A percentile compares a stretch with the other conserved stretches of the same genome.
Conservation (phyloP, 37 sponge, comb jelly and placozoan species). For the Aplysina aerophoba region DNA sequence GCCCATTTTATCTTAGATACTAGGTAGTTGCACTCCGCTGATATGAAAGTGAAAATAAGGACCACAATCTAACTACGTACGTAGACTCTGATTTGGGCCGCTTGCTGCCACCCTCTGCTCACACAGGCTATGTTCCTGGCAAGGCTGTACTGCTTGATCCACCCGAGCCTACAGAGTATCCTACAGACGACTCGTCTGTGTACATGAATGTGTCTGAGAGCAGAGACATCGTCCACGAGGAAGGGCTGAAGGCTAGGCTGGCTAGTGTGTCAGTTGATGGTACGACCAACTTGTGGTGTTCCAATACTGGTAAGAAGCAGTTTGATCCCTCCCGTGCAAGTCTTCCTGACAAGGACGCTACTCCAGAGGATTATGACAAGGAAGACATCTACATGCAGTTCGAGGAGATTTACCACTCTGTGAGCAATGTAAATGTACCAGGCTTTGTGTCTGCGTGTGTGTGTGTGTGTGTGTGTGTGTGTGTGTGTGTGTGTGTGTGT, state of each 20-base stretch:
- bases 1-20: too few species aligned
- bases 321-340: not conserved
- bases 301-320: not conserved
- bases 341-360: slow-evolving; percentile 11
- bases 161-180: too few species aligned
- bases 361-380: slow-evolving; percentile 57
- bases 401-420: slow-evolving; percentile 40
- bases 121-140: too few species aligned
- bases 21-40: too few species aligned
- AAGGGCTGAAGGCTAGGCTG: not conserved
- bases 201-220: too few species aligned
- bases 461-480: slow-evolving; percentile 25
- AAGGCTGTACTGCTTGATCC: too few species aligned
- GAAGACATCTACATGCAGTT: slow-evolving; percentile 49
- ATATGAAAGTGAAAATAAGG: too few species aligned
- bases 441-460: slow-evolving; percentile 16
- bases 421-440: not conserved
- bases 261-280: too few species aligned
- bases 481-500: slow-evolving; percentile 21
- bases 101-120: too few species aligned
- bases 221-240: not conserved
- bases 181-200: too few species aligned
- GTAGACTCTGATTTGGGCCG: too few species aligned
- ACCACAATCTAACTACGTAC: too few species aligned
- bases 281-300: not conserved